Evolutionary conservation across 2,113 vertebrate species (phyloP).

Genomic region (Gallinago paraguaiae): DNA sequence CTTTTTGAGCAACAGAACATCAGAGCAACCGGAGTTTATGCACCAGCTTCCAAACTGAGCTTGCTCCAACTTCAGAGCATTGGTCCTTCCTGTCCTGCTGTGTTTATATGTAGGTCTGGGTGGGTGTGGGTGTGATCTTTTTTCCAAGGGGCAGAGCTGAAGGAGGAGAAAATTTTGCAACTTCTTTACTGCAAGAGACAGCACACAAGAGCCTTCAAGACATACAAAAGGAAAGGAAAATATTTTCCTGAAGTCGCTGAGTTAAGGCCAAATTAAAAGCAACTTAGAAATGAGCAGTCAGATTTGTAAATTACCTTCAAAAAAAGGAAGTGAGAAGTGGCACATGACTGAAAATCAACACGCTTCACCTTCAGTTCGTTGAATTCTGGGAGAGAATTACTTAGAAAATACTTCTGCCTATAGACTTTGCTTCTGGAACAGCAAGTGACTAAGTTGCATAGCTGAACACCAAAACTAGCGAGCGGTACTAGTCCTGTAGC

Average conservation of each 20-base stretch:
- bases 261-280: not conserved
- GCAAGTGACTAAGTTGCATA: fast-evolving
- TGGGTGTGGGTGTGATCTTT: not conserved
- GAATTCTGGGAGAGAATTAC: not conserved
- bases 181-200: not conserved
- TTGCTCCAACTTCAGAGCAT: not conserved
- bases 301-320: not conserved
- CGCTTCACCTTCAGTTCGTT: not conserved
- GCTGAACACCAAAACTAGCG: not conserved
- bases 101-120: not conserved
- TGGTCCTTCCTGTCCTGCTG: not conserved
- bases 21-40: not conserved
- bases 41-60: not conserved
- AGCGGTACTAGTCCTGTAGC: not conserved
- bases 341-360: not conserved
- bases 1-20: not conserved
- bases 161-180: not conserved
- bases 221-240: not conserved
- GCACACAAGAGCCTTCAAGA: not conserved
- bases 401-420: not conserved
- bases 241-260: not conserved
- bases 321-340: not conserved
- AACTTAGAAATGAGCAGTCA: not conserved
- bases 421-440: not conserved
- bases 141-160: not conserved